Evolutionary conservation across 2,888 invertebrate genomes (phyloP).

Genomic region (Lycaena phlaeas): DNA sequence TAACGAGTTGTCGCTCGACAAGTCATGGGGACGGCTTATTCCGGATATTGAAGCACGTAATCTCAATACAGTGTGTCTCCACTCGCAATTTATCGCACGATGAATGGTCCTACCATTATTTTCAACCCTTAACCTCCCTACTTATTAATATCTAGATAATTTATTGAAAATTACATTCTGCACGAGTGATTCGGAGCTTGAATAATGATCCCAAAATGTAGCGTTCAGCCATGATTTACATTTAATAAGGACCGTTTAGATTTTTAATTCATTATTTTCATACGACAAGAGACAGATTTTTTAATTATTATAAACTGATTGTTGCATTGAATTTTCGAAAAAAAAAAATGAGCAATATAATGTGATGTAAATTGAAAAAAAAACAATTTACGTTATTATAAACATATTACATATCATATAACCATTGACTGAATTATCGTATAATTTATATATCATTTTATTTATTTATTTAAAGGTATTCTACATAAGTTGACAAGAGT

Average conservation of each 20-base stretch:
- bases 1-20: constrained; percentile 16
- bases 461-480: no score
- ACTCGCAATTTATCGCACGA: constrained; percentile 68
- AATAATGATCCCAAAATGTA: constrained; percentile 26
- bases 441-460: no score
- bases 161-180: constrained; percentile 72
- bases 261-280: constrained; percentile 2
- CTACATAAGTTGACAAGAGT: no score
- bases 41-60: constrained; percentile 73
- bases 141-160: constrained; percentile 72
- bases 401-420: no score
- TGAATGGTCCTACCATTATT: constrained; percentile 63
- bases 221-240: neutral
- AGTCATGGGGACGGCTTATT: constrained; percentile 34
- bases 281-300: neutral
- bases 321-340: no score
- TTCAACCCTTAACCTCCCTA: constrained; percentile 66
- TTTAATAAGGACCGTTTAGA: neutral
- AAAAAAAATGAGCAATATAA: no score
- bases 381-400: no score
- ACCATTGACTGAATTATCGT: no score
- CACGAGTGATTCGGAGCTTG: constrained; percentile 50
- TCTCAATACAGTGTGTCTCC: constrained; percentile 66
- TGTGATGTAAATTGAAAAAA: no score
- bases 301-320: no score